These are phyloP conservation scores for Uropsilus gracilis DNA, from an alignment of 2,113 vertebrate genomes.

Conservation along the genomic window DNA sequence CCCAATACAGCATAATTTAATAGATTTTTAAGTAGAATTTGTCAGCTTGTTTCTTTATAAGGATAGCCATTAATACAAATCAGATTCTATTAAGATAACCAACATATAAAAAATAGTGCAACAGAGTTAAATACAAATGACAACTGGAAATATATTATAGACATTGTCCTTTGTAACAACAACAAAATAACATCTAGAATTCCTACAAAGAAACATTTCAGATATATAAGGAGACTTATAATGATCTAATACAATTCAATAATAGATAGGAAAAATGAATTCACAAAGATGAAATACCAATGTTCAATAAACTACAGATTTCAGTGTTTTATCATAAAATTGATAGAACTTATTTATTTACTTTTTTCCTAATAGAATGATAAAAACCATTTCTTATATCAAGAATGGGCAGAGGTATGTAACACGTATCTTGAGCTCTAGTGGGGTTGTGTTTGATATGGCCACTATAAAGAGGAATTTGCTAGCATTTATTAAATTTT, in stretches of 20 bases:
- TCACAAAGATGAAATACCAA: conserved; percentile 15
- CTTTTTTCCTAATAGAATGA: background rate
- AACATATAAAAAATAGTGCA: conserved; percentile 28
- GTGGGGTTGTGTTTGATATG: background rate
- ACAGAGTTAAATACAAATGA: conserved; percentile 41
- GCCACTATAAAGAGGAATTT: background rate
- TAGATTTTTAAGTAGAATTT: conserved; percentile 54
- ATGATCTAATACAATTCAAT: conserved; percentile 8
- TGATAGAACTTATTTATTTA: background rate
- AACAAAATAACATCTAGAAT: conserved; percentile 4
- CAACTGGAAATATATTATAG: background rate
- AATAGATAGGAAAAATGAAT: background rate
- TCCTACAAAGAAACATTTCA: conserved; percentile 44
- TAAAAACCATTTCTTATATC: background rate
- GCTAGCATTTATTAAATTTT: conserved; percentile 25
- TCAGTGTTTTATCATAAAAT: background rate
- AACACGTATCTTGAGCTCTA: background rate
- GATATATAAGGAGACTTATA: conserved; percentile 32
- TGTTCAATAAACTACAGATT: background rate
- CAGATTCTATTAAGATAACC: conserved; percentile 62
- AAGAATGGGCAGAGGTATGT: background rate
- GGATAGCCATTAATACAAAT: conserved; percentile 39
- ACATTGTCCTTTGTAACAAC: background rate
- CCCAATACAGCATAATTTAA: background rate
- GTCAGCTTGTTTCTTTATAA: conserved; percentile 7